phyloP scores from a whole-genome alignment of 2,888 invertebrate species.

The Amiota minor region DNA sequence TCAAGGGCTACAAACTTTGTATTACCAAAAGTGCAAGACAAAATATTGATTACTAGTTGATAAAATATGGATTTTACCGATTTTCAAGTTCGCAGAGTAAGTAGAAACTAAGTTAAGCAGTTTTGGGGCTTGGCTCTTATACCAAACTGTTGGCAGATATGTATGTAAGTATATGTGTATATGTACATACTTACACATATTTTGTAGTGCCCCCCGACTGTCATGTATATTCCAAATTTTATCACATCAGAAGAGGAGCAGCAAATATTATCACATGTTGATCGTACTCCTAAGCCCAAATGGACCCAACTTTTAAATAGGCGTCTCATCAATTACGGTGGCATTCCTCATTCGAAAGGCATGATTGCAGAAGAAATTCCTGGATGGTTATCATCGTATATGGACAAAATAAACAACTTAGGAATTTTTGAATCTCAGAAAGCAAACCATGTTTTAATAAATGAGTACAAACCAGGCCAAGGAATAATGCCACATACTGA shows the following conservation, averaged over 20 bases:
- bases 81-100: slow-evolving; percentile 69
- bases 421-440: slow-evolving; percentile 78
- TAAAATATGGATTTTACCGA: slow-evolving; percentile 67
- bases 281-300: slow-evolving; percentile 90
- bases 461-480: slow-evolving; percentile 94
- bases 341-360: slow-evolving; percentile 92
- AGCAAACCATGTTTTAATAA: slow-evolving; percentile 95
- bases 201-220: slow-evolving; percentile 70
- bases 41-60: not conserved
- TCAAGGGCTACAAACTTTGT: not conserved
- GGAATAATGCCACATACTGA: slow-evolving; percentile 98
- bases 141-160: not conserved
- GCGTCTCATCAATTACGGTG: slow-evolving; percentile 98
- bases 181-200: slow-evolving; percentile 37
- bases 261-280: slow-evolving; percentile 82
- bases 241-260: slow-evolving; percentile 83
- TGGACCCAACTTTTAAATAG: slow-evolving; percentile 95
- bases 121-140: not conserved
- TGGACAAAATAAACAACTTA: slow-evolving; percentile 81
- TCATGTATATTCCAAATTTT: slow-evolving; percentile 88
- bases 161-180: slow-evolving; percentile 25
- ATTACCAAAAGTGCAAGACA: not conserved
- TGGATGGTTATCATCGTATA: slow-evolving; percentile 83
- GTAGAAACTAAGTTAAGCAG: not conserved
- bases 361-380: slow-evolving; percentile 95